These are phyloP conservation scores for Zaprionus lineosus DNA, from an alignment of 2,888 invertebrate genomes.

Conservation along the genomic window DNA sequence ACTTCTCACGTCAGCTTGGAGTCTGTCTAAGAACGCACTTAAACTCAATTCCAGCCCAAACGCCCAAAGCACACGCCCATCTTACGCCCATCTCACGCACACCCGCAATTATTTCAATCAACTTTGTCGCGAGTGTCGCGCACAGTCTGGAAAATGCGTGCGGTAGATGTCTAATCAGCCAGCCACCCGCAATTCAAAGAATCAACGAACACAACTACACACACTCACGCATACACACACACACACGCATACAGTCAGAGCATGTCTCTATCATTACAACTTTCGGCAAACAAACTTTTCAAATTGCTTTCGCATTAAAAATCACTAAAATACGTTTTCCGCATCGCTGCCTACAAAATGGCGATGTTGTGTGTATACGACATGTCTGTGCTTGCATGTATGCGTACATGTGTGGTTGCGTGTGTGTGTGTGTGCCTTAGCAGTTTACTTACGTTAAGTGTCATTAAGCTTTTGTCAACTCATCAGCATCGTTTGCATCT, in stretches of 20 bases:
- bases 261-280: slow-evolving; percentile 55
- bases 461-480: slow-evolving; percentile 65
- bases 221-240: background rate
- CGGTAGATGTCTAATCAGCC: slow-evolving; percentile 48
- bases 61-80: slow-evolving; percentile 1
- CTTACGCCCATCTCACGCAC: background rate
- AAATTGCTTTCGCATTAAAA: slow-evolving; percentile 77
- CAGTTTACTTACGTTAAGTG: slow-evolving; percentile 53
- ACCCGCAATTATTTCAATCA: slow-evolving; percentile 58
- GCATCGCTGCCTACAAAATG: slow-evolving; percentile 52
- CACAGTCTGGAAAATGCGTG: slow-evolving; percentile 35
- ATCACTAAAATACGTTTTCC: slow-evolving; percentile 73
- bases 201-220: slow-evolving; percentile 6
- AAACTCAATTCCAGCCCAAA: no score
- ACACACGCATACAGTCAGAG: background rate
- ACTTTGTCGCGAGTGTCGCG: slow-evolving; percentile 40
- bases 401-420: background rate
- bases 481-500: slow-evolving; percentile 46
- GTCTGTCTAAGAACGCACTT: no score
- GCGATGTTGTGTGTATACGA: slow-evolving; percentile 19
- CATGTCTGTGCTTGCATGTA: slow-evolving; percentile 15
- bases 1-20: slow-evolving; percentile 47
- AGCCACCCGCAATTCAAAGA: slow-evolving; percentile 13
- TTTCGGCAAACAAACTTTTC: slow-evolving; percentile 66
- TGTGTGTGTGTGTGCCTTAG: slow-evolving; percentile 9